These are phyloP conservation scores for Lepisosteus osseus DNA, from an alignment of 2,113 vertebrate genomes.

Conservation along the genomic window DNA sequence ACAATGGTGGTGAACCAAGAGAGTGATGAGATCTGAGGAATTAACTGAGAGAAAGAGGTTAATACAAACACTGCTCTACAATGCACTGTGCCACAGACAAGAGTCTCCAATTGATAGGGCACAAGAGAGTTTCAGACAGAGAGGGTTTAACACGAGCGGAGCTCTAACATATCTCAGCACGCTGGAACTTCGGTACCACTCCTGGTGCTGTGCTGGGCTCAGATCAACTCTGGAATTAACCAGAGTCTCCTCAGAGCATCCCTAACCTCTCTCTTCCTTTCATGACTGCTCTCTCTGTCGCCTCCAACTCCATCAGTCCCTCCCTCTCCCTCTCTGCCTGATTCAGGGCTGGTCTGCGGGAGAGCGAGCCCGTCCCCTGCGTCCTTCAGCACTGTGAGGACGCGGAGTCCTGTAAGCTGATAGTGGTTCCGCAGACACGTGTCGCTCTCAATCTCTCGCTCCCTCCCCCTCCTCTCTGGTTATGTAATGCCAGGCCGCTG, in stretches of 20 bases:
- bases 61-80: not conserved
- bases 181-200: too few relatives aligned
- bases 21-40: slow-evolving; percentile 92
- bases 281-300: too few relatives aligned
- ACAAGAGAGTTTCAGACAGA: not conserved
- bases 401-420: too few relatives aligned
- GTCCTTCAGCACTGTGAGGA: not conserved
- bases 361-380: not conserved
- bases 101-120: slow-evolving; percentile 1
- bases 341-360: too few relatives aligned
- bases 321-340: not conserved
- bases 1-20: slow-evolving; percentile 98
- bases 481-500: not conserved
- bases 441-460: not conserved
- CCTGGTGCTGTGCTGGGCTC: too few relatives aligned
- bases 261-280: too few relatives aligned
- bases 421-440: too few relatives aligned
- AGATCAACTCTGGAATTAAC: too few relatives aligned
- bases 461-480: not conserved
- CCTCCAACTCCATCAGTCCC: not conserved
- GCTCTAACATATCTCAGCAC: too few relatives aligned
- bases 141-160: not conserved
- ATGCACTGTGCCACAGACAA: slow-evolving; percentile 1
- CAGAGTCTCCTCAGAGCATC: too few relatives aligned
- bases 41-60: slow-evolving; percentile 67